Percentiles rank a stretch among this genome's conserved stretches.
Evolutionary conservation across 2,113 vertebrate genomes (phyloP).

Genomic region (Cygnus buccinator): DNA sequence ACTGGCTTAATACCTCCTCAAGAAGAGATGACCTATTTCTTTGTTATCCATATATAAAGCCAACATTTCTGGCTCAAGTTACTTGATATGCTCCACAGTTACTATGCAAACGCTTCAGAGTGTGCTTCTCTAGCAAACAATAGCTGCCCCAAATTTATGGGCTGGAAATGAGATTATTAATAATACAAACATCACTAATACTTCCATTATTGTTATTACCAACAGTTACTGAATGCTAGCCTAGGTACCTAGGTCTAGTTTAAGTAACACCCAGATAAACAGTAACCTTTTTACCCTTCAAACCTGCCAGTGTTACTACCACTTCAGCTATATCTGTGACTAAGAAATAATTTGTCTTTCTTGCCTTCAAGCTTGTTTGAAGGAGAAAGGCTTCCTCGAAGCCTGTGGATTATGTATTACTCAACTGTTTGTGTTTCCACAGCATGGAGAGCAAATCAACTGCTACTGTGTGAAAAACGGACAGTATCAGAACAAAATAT

Average conservation of each 20-base stretch:
- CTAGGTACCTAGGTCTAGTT: not conserved
- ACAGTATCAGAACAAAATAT: not conserved
- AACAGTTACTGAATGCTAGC: not conserved
- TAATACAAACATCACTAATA: not conserved
- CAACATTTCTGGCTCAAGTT: not conserved
- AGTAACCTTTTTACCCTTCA: not conserved
- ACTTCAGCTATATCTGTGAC: not conserved
- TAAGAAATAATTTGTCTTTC: not conserved
- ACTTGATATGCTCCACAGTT: not conserved
- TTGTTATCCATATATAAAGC: not conserved
- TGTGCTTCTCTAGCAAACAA: not conserved
- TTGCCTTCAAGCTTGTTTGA: not conserved
- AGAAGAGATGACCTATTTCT: not conserved
- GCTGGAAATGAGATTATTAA: not conserved
- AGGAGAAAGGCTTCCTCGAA: not conserved
- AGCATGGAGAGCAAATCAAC: not conserved
- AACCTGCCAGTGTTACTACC: not conserved
- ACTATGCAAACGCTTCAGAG: not conserved
- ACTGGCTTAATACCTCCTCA: not conserved
- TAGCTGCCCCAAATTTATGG: not conserved
- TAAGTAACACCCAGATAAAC: not conserved
- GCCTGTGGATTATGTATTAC: not conserved
- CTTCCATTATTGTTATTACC: not conserved
- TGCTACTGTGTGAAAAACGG: not conserved
- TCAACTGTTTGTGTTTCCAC: not conserved